phyloP scores from a whole-genome alignment of 2,113 vertebrate species.

The Halcyon malimbica region DNA sequence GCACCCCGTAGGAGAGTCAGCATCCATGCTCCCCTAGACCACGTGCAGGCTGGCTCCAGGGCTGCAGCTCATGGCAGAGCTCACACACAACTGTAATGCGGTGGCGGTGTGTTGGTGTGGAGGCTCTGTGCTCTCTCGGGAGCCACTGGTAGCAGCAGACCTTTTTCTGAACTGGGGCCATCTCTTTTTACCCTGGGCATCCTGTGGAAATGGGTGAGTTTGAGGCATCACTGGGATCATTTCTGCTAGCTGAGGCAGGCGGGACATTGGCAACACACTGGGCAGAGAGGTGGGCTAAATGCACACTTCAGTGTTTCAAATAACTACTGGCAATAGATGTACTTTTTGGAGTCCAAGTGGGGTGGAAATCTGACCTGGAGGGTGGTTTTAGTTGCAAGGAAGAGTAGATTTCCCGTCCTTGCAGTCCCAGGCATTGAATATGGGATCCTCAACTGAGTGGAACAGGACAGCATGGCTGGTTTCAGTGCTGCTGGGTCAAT shows the following conservation, averaged over 20 bases:
- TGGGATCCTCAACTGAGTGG: background rate
- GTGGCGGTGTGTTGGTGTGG: background rate
- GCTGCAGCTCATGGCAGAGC: background rate
- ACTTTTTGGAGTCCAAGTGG: background rate
- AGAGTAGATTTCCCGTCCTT: background rate
- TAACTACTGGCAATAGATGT: slow-evolving; percentile 28
- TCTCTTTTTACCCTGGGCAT: background rate
- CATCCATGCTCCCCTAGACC: background rate
- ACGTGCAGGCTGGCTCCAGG: fast-evolving
- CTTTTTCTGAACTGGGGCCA: background rate
- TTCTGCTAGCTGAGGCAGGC: background rate
- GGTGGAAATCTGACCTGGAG: background rate
- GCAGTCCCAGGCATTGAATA: background rate
- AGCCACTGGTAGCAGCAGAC: background rate
- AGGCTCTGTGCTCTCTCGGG: background rate
- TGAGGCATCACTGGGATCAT: background rate
- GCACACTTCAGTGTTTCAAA: background rate
- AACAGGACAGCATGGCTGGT: background rate
- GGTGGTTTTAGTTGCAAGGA: background rate
- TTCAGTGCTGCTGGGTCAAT: background rate
- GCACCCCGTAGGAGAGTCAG: background rate
- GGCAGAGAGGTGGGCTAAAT: background rate
- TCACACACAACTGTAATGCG: background rate
- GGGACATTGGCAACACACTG: background rate
- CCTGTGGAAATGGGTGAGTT: background rate